Evolutionary conservation across 1,140 invertebrate species (phyloP), one percentile per base, ranked within the genome.

Genomic region (Phortica variegata): DNA sequence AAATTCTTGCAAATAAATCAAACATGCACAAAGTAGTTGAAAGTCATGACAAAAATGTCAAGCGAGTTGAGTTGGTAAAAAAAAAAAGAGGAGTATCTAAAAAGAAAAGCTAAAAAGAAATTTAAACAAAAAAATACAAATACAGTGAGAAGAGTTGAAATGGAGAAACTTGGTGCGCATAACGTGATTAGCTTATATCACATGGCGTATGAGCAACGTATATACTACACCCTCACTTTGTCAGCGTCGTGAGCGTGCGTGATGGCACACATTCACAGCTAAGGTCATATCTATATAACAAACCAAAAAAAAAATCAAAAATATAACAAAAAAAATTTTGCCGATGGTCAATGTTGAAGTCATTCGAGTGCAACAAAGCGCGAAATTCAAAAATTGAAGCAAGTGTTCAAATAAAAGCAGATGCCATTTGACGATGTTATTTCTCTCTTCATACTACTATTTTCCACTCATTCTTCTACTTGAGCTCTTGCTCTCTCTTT

Each of bases 311-410:
- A 34, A 56, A 57, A 60, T 63, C 66, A 63, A 68, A 69, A 68
- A 68, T 69, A 57, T 63, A 48, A 63, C 20, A 29, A 23, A 46
- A 37, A 32, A 49, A 58, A 50, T 53, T 51, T 45, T 47, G 50
- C 6, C 26, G 26, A 29, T 29, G 36, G 15, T 38, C 63, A 68
- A 68, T 68, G 68, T 68, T 68, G 60, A 68, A 69, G 63, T 50
- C 57, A 49, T 51, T 68, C 57, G 39, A 68, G 63, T 54, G 63
- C 60, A 68, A 43, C 63, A 47, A 54, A 58, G 63, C 63, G 63
- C 63, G 65, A 68, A 68, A 68, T 68, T 68, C 60, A 63, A 68
- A 68, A 48, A 8, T n/a, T 8, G 41, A 23, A 37, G 21, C 16
- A 41, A 38, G 43, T 13, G 31, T 21, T 43, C 23, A 49, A 51